Conservation (phyloP, 2,888 invertebrate genomes). For the Helobdella robusta region DNA sequence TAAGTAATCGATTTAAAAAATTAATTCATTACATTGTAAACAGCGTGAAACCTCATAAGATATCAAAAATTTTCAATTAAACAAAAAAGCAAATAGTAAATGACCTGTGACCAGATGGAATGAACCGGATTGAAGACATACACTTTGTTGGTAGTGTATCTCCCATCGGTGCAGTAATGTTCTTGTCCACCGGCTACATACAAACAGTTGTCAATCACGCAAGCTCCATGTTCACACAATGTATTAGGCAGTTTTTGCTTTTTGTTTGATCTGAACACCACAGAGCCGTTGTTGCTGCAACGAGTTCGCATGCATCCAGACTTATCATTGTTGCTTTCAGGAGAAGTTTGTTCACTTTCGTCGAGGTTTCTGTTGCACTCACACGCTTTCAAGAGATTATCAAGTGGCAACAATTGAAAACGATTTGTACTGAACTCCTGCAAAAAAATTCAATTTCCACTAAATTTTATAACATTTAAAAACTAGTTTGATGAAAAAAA, state of each 20-base stretch:
- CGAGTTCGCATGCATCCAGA: too few relatives aligned
- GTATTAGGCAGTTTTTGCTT: slow-evolving; percentile 24
- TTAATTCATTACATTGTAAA: too few relatives aligned
- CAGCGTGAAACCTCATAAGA: too few relatives aligned
- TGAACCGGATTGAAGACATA: slow-evolving; percentile 25
- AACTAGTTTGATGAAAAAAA: too few relatives aligned
- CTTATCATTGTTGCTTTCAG: background rate
- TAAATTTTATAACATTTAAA: too few relatives aligned
- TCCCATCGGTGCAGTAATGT: slow-evolving; percentile 29
- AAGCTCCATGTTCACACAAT: slow-evolving; percentile 29
- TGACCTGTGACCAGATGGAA: slow-evolving; percentile 26
- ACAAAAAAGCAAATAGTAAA: background rate
- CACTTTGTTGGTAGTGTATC: slow-evolving; percentile 26
- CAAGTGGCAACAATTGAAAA: slow-evolving; percentile 9
- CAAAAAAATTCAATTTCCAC: background rate
- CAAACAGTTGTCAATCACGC: slow-evolving; percentile 25
- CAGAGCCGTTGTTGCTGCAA: too few relatives aligned
- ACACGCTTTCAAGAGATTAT: slow-evolving; percentile 1
- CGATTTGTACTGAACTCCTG: slow-evolving; percentile 25
- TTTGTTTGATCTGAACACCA: slow-evolving; percentile 14
- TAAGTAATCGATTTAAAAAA: background rate
- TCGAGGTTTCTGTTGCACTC: too few relatives aligned
- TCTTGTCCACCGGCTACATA: slow-evolving; percentile 33
- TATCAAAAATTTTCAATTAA: too few relatives aligned
- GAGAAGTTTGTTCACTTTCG: background rate